These are phyloP conservation scores for Stichopus chloronotus DNA, from an alignment of 35 echinoderm and acorn worm genomes.

Conservation along the genomic window DNA sequence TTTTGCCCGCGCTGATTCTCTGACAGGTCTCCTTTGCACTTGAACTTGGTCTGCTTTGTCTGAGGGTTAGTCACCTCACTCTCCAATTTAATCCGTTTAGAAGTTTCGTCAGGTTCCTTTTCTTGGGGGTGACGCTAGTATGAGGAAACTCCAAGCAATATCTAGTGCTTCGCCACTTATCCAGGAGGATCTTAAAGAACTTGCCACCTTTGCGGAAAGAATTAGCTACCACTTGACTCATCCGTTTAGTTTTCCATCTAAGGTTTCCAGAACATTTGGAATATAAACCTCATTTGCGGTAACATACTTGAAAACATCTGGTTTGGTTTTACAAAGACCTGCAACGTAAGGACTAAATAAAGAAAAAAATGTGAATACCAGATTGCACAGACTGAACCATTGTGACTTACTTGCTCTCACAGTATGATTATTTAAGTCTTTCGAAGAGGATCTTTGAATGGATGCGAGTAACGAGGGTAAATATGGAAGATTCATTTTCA, in stretches of 20 bases:
- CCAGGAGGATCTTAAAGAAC: constrained; percentile 46
- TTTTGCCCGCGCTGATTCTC: constrained; percentile 31
- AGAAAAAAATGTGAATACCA: too few species aligned
- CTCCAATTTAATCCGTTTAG: constrained; percentile 37
- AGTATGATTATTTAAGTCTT: too few species aligned
- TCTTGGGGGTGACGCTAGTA: constrained; percentile 50
- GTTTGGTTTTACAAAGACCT: constrained; percentile 1
- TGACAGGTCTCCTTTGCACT: background rate
- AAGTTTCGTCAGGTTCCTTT: constrained; percentile 54
- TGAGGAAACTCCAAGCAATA: constrained; percentile 53
- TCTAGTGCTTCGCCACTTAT: constrained; percentile 41
- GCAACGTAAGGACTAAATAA: background rate
- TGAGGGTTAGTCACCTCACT: constrained; percentile 6
- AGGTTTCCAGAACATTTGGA: constrained; percentile 28
- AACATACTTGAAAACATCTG: constrained; percentile 8
- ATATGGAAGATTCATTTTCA: too few species aligned
- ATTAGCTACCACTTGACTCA: background rate
- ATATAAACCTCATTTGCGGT: constrained; percentile 35
- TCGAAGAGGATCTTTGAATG: too few species aligned
- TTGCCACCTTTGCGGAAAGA: constrained; percentile 47
- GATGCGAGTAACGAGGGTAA: too few species aligned
- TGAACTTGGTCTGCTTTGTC: background rate
- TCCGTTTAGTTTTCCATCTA: constrained; percentile 60
- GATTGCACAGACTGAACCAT: too few species aligned
- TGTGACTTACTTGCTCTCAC: too few species aligned